Conservation (phyloP, 2,113 vertebrate species). For the Sinocyclocheilus anophthalmus region DNA sequence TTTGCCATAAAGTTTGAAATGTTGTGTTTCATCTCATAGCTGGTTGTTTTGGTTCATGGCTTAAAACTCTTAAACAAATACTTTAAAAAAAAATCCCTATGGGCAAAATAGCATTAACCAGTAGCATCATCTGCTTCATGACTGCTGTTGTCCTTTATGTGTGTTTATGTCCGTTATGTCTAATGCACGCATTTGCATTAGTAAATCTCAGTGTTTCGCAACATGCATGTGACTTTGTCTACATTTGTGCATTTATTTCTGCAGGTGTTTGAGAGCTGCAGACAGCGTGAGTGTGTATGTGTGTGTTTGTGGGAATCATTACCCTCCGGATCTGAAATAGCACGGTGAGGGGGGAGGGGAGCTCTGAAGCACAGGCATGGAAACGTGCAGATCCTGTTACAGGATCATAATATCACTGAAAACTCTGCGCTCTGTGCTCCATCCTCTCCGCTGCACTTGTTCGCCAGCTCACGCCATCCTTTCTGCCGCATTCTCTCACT, state of each 20-base stretch:
- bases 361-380: conserved; percentile 61
- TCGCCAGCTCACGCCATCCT: conserved; percentile 12
- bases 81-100: background rate
- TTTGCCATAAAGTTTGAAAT: too few species aligned
- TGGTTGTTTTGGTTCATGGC: background rate
- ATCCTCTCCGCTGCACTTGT: conserved; percentile 12
- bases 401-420: conserved; percentile 63
- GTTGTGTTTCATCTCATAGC: background rate
- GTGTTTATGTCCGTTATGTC: background rate
- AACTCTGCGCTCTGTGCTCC: conserved; percentile 45
- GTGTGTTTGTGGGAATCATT: conserved; percentile 52
- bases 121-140: background rate
- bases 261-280: conserved; percentile 22
- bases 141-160: background rate
- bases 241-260: conserved; percentile 1
- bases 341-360: conserved; percentile 61
- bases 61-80: background rate
- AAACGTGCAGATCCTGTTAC: conserved; percentile 62
- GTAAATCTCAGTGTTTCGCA: background rate
- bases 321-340: conserved; percentile 63
- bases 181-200: background rate
- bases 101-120: background rate
- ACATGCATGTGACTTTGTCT: background rate
- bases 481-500: conserved; percentile 21
- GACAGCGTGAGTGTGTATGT: conserved; percentile 14